Conservation (phyloP, 2,113 vertebrate species). For the Phoxinus phoxinus region DNA sequence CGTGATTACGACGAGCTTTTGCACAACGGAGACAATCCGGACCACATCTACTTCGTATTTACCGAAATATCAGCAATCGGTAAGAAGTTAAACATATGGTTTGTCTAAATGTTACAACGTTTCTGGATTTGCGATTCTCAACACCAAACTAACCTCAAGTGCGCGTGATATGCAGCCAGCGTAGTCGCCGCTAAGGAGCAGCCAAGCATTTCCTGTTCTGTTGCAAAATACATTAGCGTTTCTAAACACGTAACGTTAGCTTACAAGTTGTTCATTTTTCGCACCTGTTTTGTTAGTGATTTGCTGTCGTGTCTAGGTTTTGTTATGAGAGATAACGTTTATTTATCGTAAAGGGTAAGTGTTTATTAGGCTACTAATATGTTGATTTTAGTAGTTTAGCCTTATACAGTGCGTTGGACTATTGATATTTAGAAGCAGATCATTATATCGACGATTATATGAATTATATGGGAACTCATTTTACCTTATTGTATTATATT, state of each 20-base stretch:
- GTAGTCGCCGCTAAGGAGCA: not conserved
- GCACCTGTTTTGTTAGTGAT: not conserved
- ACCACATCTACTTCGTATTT: not conserved
- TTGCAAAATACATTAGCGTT: not conserved
- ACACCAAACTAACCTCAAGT: not conserved
- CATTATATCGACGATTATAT: not conserved
- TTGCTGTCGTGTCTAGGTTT: not conserved
- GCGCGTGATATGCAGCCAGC: not conserved
- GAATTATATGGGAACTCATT: not conserved
- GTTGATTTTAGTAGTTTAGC: not conserved
- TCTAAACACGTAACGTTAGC: not conserved
- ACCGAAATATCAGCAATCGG: not conserved
- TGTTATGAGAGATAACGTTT: not conserved
- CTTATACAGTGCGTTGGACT: not conserved
- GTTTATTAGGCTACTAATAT: not conserved
- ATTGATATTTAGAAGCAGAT: not conserved
- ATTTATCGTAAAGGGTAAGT: not conserved
- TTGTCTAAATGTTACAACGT: not conserved
- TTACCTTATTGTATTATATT: no score
- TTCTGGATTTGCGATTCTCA: not conserved
- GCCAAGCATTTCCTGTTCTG: slow-evolving; percentile 24
- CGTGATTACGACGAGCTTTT: slow-evolving; percentile 15
- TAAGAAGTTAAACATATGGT: not conserved
- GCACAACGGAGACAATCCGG: not conserved
- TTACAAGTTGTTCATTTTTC: no score